phyloP scores from a whole-genome alignment of 2,113 vertebrate species.

The Sinocyclocheilus anophthalmus region DNA sequence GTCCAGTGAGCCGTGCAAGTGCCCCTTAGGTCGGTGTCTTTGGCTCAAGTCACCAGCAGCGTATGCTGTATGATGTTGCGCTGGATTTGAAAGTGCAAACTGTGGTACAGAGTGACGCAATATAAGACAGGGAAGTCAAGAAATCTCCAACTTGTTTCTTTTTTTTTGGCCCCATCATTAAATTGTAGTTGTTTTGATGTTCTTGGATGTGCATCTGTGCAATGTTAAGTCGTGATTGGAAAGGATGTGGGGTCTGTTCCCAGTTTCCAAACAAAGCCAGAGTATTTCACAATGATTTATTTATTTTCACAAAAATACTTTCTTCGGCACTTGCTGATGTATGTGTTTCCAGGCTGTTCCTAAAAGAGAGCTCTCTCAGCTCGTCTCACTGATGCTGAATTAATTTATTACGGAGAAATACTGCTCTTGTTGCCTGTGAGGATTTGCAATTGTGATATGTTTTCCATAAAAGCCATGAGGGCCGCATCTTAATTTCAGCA shows the following conservation, averaged over 20 bases:
- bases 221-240: conserved; percentile 63
- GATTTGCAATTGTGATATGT: conserved; percentile 54
- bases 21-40: conserved; percentile 44
- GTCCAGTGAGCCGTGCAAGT: conserved; percentile 9
- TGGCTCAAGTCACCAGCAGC: neutral
- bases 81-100: neutral
- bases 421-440: conserved; percentile 15
- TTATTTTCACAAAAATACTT: conserved; percentile 62
- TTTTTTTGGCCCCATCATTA: conserved; percentile 53
- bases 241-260: conserved; percentile 67
- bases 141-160: neutral
- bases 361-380: conserved; percentile 47
- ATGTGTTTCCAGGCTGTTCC: conserved; percentile 54
- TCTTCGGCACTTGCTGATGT: conserved; percentile 55
- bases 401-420: conserved; percentile 29
- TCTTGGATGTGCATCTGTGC: conserved; percentile 62
- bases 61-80: too few species aligned
- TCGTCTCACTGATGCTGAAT: conserved; percentile 35
- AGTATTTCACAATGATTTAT: conserved; percentile 55
- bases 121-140: neutral
- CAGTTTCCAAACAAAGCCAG: conserved; percentile 47
- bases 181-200: conserved; percentile 51
- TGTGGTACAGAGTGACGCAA: too few species aligned
- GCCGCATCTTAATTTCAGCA: neutral
- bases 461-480: conserved; percentile 53